Evolutionary conservation across 2,113 vertebrate species (phyloP).

Genomic region (Athene cunicularia): DNA sequence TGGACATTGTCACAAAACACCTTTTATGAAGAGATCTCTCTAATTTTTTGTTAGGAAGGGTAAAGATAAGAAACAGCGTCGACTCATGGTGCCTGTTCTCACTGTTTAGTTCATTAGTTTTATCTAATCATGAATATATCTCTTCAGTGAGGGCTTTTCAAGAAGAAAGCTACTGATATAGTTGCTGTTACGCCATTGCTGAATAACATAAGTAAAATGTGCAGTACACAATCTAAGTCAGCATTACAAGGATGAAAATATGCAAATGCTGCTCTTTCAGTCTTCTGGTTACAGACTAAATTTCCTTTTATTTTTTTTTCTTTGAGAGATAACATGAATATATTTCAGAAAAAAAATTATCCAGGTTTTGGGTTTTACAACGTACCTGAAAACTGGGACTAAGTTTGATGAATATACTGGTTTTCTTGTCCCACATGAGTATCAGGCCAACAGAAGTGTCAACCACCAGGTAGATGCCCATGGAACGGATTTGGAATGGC

Average conservation of each 20-base stretch:
- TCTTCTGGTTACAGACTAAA: background rate
- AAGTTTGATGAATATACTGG: constrained; percentile 89
- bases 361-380: background rate
- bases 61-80: background rate
- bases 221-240: background rate
- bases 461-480: constrained; percentile 89
- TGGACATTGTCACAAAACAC: background rate
- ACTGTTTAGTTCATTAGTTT: background rate
- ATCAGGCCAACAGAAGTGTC: constrained; percentile 80
- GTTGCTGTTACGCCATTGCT: background rate
- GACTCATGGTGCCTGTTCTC: background rate
- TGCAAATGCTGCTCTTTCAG: background rate
- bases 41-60: background rate
- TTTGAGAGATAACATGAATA: background rate
- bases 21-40: background rate
- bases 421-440: constrained; percentile 92
- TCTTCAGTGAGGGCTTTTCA: background rate
- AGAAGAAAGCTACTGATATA: background rate
- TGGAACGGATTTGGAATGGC: constrained; percentile 79
- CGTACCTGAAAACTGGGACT: constrained; percentile 83
- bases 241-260: background rate
- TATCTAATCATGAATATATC: background rate
- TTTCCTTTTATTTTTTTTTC: background rate
- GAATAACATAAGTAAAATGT: background rate
- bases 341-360: background rate